Evolutionary conservation across 2,797 vertebrate species (phyloP).

Genomic region (Anas capensis): DNA sequence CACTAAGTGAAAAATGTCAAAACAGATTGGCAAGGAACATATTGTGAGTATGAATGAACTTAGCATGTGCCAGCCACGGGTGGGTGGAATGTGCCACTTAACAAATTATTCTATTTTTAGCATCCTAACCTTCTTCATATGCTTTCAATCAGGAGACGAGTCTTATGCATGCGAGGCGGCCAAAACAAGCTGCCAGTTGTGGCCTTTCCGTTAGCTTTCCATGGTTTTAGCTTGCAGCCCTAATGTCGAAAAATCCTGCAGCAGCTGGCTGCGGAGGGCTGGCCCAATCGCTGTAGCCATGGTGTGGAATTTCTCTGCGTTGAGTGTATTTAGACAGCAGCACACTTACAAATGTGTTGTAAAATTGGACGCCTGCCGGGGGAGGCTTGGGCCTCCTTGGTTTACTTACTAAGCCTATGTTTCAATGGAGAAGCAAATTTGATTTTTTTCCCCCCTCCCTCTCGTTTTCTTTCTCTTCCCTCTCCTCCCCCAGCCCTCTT

Average conservation of each 20-base stretch:
- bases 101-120: slow-evolving; percentile 69
- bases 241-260: slow-evolving; percentile 22
- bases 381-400: slow-evolving; percentile 53
- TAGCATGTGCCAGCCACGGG: slow-evolving; percentile 35
- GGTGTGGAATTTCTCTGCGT: slow-evolving; percentile 83
- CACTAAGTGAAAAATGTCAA: background rate
- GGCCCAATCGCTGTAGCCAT: slow-evolving; percentile 63
- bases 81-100: slow-evolving; percentile 54
- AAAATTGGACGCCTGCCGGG: slow-evolving; percentile 66
- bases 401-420: slow-evolving; percentile 67
- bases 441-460: slow-evolving; percentile 46
- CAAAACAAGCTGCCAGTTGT: slow-evolving; percentile 37
- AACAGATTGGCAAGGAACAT: background rate
- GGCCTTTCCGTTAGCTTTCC: slow-evolving; percentile 51
- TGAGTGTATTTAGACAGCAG: slow-evolving; percentile 80
- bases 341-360: slow-evolving; percentile 73
- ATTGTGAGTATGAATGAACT: slow-evolving; percentile 57
- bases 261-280: slow-evolving; percentile 41
- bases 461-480: slow-evolving; percentile 31
- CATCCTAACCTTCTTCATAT: slow-evolving; percentile 16
- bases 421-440: slow-evolving; percentile 71
- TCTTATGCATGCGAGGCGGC: background rate
- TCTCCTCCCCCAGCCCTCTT: slow-evolving; percentile 32
- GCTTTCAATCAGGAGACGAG: slow-evolving; percentile 38
- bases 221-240: slow-evolving; percentile 40